These are phyloP conservation scores for Sporophila hypoxantha DNA, from an alignment of 2,113 vertebrate genomes.

Conservation along the genomic window DNA sequence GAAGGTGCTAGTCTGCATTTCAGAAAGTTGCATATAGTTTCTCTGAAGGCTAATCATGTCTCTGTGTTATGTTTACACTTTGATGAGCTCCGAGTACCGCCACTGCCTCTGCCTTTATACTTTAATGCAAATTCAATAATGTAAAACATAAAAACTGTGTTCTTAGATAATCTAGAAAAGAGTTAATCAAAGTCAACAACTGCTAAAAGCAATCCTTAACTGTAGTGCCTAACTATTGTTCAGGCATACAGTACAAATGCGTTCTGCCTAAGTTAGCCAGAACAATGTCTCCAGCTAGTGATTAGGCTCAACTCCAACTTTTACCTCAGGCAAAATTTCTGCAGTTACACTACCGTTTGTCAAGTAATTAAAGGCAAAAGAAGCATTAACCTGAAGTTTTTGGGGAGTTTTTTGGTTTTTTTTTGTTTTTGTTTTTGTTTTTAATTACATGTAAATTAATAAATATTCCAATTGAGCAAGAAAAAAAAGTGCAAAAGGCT, in stretches of 20 bases:
- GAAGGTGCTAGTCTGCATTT: not conserved
- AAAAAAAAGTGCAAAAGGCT: not conserved
- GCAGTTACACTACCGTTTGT: slow-evolving; percentile 60
- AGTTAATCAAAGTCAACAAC: slow-evolving; percentile 58
- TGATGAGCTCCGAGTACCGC: not conserved
- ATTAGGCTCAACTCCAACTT: slow-evolving; percentile 68
- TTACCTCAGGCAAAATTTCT: slow-evolving; percentile 67
- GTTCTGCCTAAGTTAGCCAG: slow-evolving; percentile 71
- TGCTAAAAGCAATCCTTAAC: slow-evolving; percentile 54
- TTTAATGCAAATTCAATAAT: slow-evolving; percentile 9
- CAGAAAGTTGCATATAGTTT: not conserved
- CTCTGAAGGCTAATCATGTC: not conserved
- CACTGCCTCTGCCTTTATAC: not conserved
- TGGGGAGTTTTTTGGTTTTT: not conserved
- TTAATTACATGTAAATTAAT: slow-evolving; percentile 1
- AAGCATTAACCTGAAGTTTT: slow-evolving; percentile 42
- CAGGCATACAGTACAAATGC: slow-evolving; percentile 56
- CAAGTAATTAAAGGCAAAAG: slow-evolving; percentile 62
- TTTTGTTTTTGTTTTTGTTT: not conserved
- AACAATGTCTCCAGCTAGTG: slow-evolving; percentile 69
- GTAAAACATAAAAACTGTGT: slow-evolving; percentile 2
- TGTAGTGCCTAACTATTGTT: slow-evolving; percentile 61
- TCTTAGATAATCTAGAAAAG: slow-evolving; percentile 43
- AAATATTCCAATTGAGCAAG: not conserved
- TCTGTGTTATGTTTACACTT: not conserved